These are phyloP conservation scores for Drosophila infuscata DNA, from an alignment of 2,888 invertebrate genomes.

Conservation along the genomic window DNA sequence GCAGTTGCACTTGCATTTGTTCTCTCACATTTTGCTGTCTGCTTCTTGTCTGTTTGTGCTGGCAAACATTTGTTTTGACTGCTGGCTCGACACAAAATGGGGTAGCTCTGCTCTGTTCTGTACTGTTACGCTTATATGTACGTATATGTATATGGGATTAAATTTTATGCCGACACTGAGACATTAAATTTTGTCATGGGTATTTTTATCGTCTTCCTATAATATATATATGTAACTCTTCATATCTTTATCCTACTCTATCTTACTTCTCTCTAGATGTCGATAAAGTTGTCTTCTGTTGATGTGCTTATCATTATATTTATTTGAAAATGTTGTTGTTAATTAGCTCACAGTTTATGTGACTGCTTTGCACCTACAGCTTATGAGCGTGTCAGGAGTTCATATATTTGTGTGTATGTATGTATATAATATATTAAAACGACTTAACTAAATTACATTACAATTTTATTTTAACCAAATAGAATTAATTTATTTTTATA, in stretches of 20 bases:
- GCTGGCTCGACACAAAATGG: constrained; percentile 31
- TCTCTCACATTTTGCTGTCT: constrained; percentile 1
- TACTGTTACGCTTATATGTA: not conserved
- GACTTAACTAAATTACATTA: not conserved
- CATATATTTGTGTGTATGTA: not conserved
- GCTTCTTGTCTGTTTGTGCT: constrained; percentile 40
- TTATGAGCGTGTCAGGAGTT: not conserved
- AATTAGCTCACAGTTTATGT: constrained; percentile 55
- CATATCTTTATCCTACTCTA: not conserved
- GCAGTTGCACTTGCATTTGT: constrained; percentile 40
- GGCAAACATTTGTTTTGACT: constrained; percentile 75
- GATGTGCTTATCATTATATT: constrained; percentile 66
- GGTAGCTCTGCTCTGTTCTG: constrained; percentile 12
- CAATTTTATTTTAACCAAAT: not conserved
- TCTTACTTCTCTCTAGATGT: constrained; percentile 11
- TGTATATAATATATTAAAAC: not conserved
- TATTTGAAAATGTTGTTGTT: constrained; percentile 47
- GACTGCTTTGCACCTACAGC: constrained; percentile 20
- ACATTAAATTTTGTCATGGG: constrained; percentile 59
- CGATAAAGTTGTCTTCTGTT: constrained; percentile 30
- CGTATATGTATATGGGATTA: constrained; percentile 38
- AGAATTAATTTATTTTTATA: not conserved
- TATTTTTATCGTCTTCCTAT: constrained; percentile 31
- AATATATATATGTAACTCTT: not conserved
- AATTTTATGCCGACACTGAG: constrained; percentile 62